Evolutionary conservation across 2,113 vertebrate genomes (phyloP).

Genomic region (Penelope pileata): DNA sequence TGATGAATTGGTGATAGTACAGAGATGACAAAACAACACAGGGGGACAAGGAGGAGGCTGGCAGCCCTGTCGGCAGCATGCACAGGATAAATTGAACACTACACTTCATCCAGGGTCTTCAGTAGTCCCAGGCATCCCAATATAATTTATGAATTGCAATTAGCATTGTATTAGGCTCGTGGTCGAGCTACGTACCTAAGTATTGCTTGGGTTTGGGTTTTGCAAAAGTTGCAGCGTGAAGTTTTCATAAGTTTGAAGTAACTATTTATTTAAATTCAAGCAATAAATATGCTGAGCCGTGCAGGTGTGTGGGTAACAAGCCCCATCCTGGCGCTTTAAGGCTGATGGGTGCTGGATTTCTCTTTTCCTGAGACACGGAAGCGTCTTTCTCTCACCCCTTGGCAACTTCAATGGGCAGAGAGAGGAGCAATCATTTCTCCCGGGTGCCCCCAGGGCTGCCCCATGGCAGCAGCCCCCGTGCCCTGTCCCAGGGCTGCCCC

Average conservation of each 20-base stretch:
- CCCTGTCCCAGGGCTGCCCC: background rate
- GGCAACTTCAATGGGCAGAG: too few species aligned
- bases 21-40: constrained; percentile 71
- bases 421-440: background rate
- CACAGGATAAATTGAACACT: constrained; percentile 48
- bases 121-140: background rate
- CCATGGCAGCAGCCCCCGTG: background rate
- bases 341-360: background rate
- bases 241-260: background rate
- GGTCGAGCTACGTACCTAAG: background rate
- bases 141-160: constrained; percentile 59
- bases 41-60: constrained; percentile 54
- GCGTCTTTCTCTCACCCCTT: background rate
- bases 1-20: constrained; percentile 70
- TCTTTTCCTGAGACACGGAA: background rate
- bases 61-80: constrained; percentile 19
- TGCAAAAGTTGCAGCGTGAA: background rate
- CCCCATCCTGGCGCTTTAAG: accelerated
- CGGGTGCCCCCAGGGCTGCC: background rate
- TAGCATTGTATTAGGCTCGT: constrained; percentile 45
- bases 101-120: constrained; percentile 58
- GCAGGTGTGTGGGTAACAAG: background rate
- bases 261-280: background rate
- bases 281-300: background rate
- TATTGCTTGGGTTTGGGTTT: background rate